Evolutionary conservation across 2,113 vertebrate genomes (phyloP).

Genomic region (Haplotaxodon microlepis): DNA sequence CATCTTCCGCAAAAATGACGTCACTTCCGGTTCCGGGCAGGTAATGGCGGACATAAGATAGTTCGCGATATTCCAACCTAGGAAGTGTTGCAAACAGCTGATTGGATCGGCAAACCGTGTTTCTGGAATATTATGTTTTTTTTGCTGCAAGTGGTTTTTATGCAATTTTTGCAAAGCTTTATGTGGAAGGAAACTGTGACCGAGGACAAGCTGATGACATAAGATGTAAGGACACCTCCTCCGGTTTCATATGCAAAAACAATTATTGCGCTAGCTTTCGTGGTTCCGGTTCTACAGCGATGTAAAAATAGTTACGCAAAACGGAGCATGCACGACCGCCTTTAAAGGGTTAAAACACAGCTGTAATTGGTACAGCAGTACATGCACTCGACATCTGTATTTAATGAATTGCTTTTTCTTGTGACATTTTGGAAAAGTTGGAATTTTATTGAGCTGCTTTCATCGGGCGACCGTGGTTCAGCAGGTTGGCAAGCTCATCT

Average conservation of each 20-base stretch:
- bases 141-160: background rate
- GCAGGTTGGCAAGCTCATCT: background rate
- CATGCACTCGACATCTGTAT: no score
- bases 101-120: background rate
- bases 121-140: rapidly evolving
- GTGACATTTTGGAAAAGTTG: no score
- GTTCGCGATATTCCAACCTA: background rate
- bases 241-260: background rate
- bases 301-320: background rate
- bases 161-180: background rate
- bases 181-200: background rate
- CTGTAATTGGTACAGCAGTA: no score
- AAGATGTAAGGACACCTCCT: background rate
- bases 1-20: background rate
- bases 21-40: background rate
- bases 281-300: rapidly evolving
- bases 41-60: background rate
- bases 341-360: no score
- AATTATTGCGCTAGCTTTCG: background rate
- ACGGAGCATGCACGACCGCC: background rate
- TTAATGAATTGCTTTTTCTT: no score
- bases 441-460: no score
- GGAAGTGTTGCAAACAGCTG: background rate
- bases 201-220: background rate
- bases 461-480: no score